Evolutionary conservation across 2,888 invertebrate species (phyloP).

Genomic region (Caenorhabditis afra): DNA sequence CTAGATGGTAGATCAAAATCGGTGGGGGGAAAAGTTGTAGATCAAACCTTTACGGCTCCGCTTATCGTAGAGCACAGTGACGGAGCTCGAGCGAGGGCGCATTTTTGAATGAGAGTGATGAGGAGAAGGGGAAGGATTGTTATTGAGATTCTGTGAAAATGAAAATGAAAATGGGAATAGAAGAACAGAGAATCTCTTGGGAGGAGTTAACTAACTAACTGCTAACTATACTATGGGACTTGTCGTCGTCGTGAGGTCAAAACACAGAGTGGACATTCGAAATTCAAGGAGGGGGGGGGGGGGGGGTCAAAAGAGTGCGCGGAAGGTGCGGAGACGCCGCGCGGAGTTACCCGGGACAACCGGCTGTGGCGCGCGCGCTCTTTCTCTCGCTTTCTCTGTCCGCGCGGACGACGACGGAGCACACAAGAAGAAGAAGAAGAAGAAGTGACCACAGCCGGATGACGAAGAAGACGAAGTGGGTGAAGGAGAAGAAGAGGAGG

Average conservation of each 20-base stretch:
- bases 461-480: constrained; percentile 34
- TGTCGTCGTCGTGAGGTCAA: constrained; percentile 3
- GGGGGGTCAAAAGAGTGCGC: constrained; percentile 33
- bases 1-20: too few species aligned
- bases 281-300: constrained; percentile 13
- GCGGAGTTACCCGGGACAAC: constrained; percentile 33
- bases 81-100: constrained; percentile 63
- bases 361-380: too few species aligned
- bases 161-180: too few species aligned
- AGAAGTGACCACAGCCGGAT: constrained; percentile 25
- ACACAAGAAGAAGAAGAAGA: not conserved
- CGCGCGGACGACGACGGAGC: constrained; percentile 19
- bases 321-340: constrained; percentile 39
- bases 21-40: too few species aligned
- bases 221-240: too few species aligned
- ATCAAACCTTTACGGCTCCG: constrained; percentile 49
- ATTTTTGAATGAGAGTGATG: too few species aligned
- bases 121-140: constrained; percentile 1
- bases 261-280: constrained; percentile 20
- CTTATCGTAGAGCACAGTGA: constrained; percentile 57
- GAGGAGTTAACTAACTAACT: too few species aligned
- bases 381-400: too few species aligned
- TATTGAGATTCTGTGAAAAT: too few species aligned
- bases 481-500: constrained; percentile 16
- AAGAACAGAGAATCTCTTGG: too few species aligned